Evolutionary conservation across 2,797 vertebrate genomes (phyloP).

Genomic region (Orientallactaga sibirica): DNA sequence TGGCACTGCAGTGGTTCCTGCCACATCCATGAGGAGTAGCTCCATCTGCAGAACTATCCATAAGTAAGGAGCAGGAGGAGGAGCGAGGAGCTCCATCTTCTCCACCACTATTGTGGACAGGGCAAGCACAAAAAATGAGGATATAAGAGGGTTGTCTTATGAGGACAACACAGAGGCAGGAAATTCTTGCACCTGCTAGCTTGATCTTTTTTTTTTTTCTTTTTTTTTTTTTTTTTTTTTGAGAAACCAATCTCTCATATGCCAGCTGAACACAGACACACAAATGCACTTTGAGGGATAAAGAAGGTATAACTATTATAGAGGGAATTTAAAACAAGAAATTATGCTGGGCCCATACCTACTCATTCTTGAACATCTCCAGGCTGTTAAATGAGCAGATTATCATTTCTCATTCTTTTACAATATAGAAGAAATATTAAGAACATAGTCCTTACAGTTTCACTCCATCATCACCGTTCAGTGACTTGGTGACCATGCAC

Average conservation of each 20-base stretch:
- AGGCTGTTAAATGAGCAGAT: neutral
- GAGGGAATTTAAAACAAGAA: slow-evolving; percentile 52
- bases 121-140: neutral
- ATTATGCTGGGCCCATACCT: neutral
- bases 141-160: neutral
- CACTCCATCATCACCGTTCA: neutral
- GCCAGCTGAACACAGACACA: neutral
- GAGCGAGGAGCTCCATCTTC: too few species aligned
- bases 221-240: neutral
- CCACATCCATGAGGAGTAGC: neutral
- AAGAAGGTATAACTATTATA: neutral
- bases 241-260: neutral
- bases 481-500: neutral
- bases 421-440: neutral
- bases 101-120: neutral
- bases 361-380: neutral
- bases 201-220: neutral
- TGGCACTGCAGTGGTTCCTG: neutral
- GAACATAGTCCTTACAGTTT: neutral
- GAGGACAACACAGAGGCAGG: neutral
- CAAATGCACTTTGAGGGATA: neutral
- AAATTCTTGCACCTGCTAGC: neutral
- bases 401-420: neutral
- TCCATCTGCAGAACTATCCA: neutral
- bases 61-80: too few species aligned